phyloP scores from a whole-genome alignment of 1,140 invertebrate species.

The Sinonovacula constricta region DNA sequence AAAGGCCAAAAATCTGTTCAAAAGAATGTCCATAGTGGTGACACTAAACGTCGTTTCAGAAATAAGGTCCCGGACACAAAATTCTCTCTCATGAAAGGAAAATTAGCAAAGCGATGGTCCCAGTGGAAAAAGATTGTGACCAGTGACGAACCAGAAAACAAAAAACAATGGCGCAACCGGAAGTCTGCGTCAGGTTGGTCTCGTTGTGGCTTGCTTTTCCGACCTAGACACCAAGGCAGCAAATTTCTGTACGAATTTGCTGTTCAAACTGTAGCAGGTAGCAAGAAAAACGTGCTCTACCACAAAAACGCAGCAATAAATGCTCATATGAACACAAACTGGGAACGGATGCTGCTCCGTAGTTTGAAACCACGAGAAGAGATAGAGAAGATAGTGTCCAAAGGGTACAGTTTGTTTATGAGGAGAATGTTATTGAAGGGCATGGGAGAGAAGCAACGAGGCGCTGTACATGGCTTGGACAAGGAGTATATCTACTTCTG shows the following conservation, averaged over 20 bases:
- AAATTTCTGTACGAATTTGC: conserved; percentile 53
- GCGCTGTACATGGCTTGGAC: no score
- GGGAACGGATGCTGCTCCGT: conserved; percentile 14
- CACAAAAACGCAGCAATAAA: conserved; percentile 20
- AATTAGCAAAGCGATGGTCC: conserved; percentile 40
- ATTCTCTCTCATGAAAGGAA: conserved; percentile 47
- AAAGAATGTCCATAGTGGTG: conserved; percentile 13
- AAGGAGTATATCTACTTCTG: no score
- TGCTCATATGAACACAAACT: not conserved
- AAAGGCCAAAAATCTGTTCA: not conserved
- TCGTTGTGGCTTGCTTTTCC: conserved; percentile 31
- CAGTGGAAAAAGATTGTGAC: conserved; percentile 46
- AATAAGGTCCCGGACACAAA: conserved; percentile 51
- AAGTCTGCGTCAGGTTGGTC: conserved; percentile 19
- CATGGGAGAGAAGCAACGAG: no score
- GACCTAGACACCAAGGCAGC: not conserved
- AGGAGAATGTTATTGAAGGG: no score
- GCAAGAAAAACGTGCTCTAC: conserved; percentile 47
- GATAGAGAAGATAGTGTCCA: no score
- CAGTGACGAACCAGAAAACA: not conserved
- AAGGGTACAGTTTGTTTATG: no score
- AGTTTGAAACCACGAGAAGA: no score
- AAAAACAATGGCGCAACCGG: conserved; percentile 20
- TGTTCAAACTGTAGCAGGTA: conserved; percentile 29
- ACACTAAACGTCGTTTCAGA: conserved; percentile 14